A percentile compares a stretch with the other conserved stretches of the same genome.
phyloP scores from a whole-genome alignment of 2,888 invertebrate genomes.

The Pachycephus smyrnensis region DNA sequence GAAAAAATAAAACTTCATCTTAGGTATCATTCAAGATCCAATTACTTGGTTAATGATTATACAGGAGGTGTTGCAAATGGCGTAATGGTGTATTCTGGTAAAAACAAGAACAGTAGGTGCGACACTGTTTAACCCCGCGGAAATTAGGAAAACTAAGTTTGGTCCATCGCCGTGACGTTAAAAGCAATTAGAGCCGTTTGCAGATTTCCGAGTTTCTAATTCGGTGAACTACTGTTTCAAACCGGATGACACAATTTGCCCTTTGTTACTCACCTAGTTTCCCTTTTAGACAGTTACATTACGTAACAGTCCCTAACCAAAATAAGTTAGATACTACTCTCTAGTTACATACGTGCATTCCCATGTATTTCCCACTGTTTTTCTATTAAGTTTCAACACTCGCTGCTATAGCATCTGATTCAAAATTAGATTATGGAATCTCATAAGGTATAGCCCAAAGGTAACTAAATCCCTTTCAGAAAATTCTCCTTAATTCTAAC shows the following conservation, averaged over 20 bases:
- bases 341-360: not conserved
- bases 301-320: not conserved
- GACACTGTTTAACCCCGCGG: not conserved
- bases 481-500: not conserved
- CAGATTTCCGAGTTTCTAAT: slow-evolving; percentile 8
- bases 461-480: not conserved
- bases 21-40: not conserved
- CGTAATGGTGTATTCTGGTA: not conserved
- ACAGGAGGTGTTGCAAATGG: not conserved
- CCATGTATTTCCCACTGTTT: not conserved
- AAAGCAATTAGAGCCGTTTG: slow-evolving; percentile 7
- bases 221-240: not conserved
- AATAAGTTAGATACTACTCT: not conserved
- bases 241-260: not conserved
- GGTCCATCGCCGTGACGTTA: not conserved
- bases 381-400: not conserved
- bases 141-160: slow-evolving; percentile 3
- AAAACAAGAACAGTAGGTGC: not conserved
- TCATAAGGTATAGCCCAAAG: not conserved
- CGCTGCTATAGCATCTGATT: not conserved
- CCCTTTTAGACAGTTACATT: not conserved
- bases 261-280: not conserved
- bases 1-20: not conserved
- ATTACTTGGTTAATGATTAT: not conserved
- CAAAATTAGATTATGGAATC: not conserved